Evolutionary conservation across 2,113 vertebrate genomes (phyloP).

Genomic region (Lepus americanus): DNA sequence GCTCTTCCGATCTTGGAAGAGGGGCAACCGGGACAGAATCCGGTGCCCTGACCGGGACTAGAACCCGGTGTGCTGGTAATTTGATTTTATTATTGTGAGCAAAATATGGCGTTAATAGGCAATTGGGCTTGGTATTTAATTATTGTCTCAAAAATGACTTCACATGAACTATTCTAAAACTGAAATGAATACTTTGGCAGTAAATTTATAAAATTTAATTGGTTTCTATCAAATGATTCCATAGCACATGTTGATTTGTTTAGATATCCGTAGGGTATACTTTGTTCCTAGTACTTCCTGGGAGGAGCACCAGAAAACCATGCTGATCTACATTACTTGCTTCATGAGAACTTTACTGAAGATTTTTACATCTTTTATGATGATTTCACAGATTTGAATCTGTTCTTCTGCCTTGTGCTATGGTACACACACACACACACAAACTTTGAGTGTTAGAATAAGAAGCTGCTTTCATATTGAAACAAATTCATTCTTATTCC

Average conservation of each 20-base stretch:
- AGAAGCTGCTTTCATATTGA: neutral
- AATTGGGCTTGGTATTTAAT: conserved; percentile 66
- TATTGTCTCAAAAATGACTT: conserved; percentile 52
- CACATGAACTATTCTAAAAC: conserved; percentile 40
- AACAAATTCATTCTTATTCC: neutral
- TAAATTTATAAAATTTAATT: conserved; percentile 44
- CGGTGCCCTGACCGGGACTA: too few species aligned
- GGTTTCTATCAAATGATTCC: conserved; percentile 16
- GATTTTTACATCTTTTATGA: conserved; percentile 62
- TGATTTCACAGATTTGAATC: conserved; percentile 39
- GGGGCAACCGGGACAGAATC: too few species aligned
- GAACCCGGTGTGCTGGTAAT: neutral
- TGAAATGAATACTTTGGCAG: conserved; percentile 45
- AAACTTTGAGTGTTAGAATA: neutral
- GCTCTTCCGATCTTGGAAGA: too few species aligned
- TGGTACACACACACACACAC: neutral
- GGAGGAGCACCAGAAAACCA: conserved; percentile 16
- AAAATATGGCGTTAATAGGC: conserved; percentile 60
- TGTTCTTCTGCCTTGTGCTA: neutral
- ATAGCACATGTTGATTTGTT: conserved; percentile 5
- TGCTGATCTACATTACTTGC: neutral
- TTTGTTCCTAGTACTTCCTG: neutral
- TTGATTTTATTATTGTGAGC: conserved; percentile 53
- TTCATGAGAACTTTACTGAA: conserved; percentile 40
- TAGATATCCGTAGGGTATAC: neutral